Evolutionary conservation across 30 jellyfish, hydroid and myxozoan genomes (phyloP).

Genomic region (Calvadosia cruxmelitensis): DNA sequence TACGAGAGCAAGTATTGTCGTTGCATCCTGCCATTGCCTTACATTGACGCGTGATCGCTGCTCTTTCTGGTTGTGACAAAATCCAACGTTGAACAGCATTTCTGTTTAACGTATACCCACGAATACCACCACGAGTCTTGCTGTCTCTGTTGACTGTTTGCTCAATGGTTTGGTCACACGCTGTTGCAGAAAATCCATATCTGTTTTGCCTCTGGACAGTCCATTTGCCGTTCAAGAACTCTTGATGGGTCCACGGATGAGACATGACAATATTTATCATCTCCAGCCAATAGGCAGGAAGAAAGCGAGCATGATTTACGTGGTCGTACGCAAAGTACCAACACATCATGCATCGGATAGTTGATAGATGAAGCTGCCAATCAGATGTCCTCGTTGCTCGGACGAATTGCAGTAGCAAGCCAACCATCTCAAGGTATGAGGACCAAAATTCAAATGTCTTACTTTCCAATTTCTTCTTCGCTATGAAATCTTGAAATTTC

Average conservation of each 20-base stretch:
- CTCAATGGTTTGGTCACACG: too few relatives aligned
- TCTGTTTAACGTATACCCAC: conserved; percentile 43
- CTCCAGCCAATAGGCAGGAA: conserved; percentile 40
- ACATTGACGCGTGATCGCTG: conserved; percentile 30
- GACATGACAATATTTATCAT: conserved; percentile 10
- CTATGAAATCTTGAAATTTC: too few relatives aligned
- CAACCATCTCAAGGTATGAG: conserved; percentile 44
- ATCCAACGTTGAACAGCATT: conserved; percentile 48
- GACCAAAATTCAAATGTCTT: conserved; percentile 42
- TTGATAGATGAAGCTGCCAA: conserved; percentile 42
- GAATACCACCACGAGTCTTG: conserved; percentile 41
- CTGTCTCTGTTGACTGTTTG: conserved; percentile 44
- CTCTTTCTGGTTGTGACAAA: conserved; percentile 35
- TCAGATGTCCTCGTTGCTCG: conserved; percentile 51
- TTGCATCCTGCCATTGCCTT: conserved; percentile 44
- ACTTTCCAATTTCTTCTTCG: too few relatives aligned
- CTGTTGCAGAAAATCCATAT: conserved; percentile 38
- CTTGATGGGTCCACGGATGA: conserved; percentile 41
- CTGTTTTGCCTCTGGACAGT: conserved; percentile 43
- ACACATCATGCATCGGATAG: conserved; percentile 45
- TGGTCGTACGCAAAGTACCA: conserved; percentile 49
- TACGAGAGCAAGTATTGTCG: conserved; percentile 25
- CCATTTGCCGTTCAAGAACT: conserved; percentile 28
- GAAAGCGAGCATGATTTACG: conserved; percentile 34
- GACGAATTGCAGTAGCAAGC: conserved; percentile 24